These are phyloP conservation scores for Syngnathus typhle DNA, from an alignment of 2,113 vertebrate species.

Conservation along the genomic window DNA sequence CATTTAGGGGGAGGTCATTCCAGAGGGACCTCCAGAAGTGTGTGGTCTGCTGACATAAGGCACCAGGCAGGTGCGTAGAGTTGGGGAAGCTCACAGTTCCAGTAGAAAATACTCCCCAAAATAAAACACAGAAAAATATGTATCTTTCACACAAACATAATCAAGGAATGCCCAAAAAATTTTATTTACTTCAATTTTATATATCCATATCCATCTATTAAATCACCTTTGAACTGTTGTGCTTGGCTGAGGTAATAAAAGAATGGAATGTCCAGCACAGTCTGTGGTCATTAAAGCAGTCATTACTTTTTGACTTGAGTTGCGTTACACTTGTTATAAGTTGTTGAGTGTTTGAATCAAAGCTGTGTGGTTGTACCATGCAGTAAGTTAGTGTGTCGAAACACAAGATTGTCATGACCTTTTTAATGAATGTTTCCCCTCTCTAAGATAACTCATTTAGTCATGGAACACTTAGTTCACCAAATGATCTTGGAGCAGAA, in stretches of 20 bases:
- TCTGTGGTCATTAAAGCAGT: not conserved
- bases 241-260: not conserved
- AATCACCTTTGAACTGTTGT: not conserved
- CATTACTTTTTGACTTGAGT: not conserved
- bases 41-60: too few species aligned
- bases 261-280: not conserved
- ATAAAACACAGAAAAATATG: too few species aligned
- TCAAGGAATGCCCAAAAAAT: too few species aligned
- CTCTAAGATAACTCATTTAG: not conserved
- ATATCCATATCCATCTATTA: not conserved
- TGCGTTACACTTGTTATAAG: not conserved
- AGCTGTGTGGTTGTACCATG: not conserved
- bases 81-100: too few species aligned
- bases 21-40: too few species aligned
- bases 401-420: not conserved
- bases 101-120: too few species aligned
- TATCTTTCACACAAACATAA: too few species aligned
- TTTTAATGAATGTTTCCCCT: not conserved
- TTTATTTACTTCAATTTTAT: too few species aligned
- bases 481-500: not conserved
- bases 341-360: constrained; percentile 6
- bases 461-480: not conserved
- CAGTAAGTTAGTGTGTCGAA: not conserved
- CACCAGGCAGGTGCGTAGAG: too few species aligned
- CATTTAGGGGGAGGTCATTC: too few species aligned